Conservation (phyloP, 2,888 invertebrate genomes). For the Lapara coniferarum region DNA sequence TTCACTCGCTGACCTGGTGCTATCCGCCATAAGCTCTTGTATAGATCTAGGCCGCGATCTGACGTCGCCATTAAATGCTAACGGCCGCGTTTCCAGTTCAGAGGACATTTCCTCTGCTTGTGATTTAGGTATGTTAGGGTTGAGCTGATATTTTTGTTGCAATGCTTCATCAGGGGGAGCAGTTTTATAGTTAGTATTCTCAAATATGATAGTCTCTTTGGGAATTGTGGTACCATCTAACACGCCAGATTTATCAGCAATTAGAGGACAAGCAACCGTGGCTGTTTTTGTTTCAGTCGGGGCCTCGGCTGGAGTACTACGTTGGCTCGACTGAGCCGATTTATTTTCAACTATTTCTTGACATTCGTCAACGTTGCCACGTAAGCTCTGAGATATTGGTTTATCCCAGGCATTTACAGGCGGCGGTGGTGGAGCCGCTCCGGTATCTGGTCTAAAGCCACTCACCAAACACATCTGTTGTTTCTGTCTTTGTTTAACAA, state of each 20-base stretch:
- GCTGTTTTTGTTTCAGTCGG: conserved; percentile 62
- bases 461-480: conserved; percentile 74
- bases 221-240: conserved; percentile 91
- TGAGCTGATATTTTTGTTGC: conserved; percentile 85
- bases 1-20: conserved; percentile 62
- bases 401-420: conserved; percentile 94
- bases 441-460: conserved; percentile 79
- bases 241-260: conserved; percentile 81
- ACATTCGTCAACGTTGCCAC: conserved; percentile 80
- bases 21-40: conserved; percentile 75
- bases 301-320: conserved; percentile 73
- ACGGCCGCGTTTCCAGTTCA: conserved; percentile 78
- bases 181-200: conserved; percentile 94
- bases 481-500: conserved; percentile 89
- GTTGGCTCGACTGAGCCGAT: conserved; percentile 73
- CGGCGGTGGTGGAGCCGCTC: conserved; percentile 86
- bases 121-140: conserved; percentile 70
- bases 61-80: conserved; percentile 74
- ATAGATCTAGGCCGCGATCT: conserved; percentile 72
- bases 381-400: conserved; percentile 88
- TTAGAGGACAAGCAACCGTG: conserved; percentile 53
- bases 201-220: conserved; percentile 94
- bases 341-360: conserved; percentile 61
- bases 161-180: conserved; percentile 87
- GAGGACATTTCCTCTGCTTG: conserved; percentile 74